Conservation (phyloP, 2,113 vertebrate genomes). For the Struthio camelus region DNA sequence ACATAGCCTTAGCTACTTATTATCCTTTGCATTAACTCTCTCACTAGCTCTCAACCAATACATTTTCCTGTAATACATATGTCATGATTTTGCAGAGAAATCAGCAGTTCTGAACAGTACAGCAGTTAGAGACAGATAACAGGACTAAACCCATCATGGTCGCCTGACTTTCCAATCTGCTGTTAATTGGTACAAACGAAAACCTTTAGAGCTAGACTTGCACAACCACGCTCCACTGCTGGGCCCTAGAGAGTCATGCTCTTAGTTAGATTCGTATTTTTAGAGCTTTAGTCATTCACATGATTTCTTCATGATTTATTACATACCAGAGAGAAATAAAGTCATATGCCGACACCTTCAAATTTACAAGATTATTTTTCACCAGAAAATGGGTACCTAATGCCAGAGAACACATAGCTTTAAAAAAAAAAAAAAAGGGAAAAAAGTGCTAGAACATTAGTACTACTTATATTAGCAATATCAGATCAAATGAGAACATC, state of each 20-base stretch:
- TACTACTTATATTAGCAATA: neutral
- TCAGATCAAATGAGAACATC: neutral
- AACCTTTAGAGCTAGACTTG: neutral
- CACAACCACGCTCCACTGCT: neutral
- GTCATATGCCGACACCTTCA: neutral
- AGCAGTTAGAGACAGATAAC: neutral
- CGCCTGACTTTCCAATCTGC: conserved; percentile 15
- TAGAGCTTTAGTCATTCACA: conserved; percentile 39
- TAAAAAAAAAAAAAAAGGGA: neutral
- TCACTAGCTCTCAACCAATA: conserved; percentile 7
- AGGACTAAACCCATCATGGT: neutral
- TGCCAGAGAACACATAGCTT: neutral
- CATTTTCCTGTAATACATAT: conserved; percentile 13
- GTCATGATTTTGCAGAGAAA: conserved; percentile 19
- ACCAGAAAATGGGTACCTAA: neutral
- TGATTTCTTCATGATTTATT: conserved; percentile 11
- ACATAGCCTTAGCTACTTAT: conserved; percentile 19
- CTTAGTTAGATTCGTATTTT: conserved; percentile 42
- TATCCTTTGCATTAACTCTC: conserved; percentile 46
- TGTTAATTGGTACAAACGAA: conserved; percentile 27
- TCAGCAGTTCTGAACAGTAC: conserved; percentile 19
- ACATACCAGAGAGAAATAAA: neutral
- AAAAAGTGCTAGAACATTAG: neutral
- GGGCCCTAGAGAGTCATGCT: neutral
- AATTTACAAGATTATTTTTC: neutral